Conservation (phyloP, 2,113 vertebrate genomes). For the Agelaius phoeniceus region DNA sequence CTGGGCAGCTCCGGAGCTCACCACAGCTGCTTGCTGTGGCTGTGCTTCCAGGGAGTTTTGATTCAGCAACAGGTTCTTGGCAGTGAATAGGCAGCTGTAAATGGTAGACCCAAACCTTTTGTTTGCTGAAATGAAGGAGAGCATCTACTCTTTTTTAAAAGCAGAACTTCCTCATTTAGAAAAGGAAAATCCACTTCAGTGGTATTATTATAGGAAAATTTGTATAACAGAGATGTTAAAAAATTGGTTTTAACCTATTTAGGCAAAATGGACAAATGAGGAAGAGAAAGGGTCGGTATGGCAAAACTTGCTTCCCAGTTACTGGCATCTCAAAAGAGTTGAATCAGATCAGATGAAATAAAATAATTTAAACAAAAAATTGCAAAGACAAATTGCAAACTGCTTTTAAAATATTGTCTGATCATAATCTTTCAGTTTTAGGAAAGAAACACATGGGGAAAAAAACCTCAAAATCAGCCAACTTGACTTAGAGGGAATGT, state of each 20-base stretch:
- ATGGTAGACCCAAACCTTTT: neutral
- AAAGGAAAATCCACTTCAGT: neutral
- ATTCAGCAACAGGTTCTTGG: neutral
- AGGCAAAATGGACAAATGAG: neutral
- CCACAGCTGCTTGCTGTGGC: neutral
- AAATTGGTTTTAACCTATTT: neutral
- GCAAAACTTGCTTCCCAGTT: neutral
- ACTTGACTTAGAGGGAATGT: neutral
- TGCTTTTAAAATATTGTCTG: neutral
- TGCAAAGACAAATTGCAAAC: neutral
- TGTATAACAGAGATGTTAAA: neutral
- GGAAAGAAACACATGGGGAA: neutral
- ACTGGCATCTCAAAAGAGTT: neutral
- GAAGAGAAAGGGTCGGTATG: neutral
- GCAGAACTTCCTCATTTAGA: neutral
- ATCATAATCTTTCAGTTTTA: neutral
- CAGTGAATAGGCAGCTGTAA: neutral
- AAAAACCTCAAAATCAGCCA: neutral
- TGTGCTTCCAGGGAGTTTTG: neutral
- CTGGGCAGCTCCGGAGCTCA: neutral
- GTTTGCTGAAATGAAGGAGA: neutral
- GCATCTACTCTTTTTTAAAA: neutral
- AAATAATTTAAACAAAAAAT: constrained; percentile 3
- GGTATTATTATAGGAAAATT: neutral
- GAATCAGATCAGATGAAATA: neutral